Conservation (phyloP, 2,113 vertebrate genomes). For the Hystrix cristata region DNA sequence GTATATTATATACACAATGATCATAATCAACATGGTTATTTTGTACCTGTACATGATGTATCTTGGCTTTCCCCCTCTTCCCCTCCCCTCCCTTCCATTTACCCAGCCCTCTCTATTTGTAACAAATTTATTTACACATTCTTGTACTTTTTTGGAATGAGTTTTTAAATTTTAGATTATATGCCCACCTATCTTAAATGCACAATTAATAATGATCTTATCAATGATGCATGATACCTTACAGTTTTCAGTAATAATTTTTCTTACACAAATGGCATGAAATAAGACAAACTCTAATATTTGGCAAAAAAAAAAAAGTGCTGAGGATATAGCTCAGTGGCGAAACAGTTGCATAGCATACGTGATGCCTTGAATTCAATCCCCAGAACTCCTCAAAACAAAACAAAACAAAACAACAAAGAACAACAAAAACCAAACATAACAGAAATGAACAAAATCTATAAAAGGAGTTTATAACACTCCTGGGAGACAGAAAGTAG, state of each 20-base stretch:
- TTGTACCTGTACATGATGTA: too few relatives aligned
- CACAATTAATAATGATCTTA: constrained; percentile 89
- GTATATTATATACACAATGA: too few relatives aligned
- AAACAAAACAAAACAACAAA: not conserved
- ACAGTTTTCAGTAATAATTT: constrained; percentile 88
- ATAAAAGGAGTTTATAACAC: not conserved
- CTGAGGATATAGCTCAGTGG: not conserved
- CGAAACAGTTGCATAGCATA: not conserved
- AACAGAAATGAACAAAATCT: not conserved
- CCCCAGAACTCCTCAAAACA: not conserved
- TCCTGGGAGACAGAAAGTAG: not conserved
- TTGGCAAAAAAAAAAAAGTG: constrained; percentile 71
- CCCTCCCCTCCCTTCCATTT: too few relatives aligned
- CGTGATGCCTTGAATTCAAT: not conserved
- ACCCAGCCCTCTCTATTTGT: too few relatives aligned
- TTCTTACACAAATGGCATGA: constrained; percentile 90
- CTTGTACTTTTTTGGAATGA: constrained; percentile 85
- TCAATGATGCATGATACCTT: constrained; percentile 90
- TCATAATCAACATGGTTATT: too few relatives aligned
- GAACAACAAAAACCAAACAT: not conserved
- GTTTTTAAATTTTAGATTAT: constrained; percentile 91
- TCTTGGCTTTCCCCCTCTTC: too few relatives aligned
- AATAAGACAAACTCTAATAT: constrained; percentile 88
- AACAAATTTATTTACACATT: too few relatives aligned
- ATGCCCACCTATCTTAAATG: constrained; percentile 88